Evolutionary conservation across 1,140 invertebrate species (phyloP).

Genomic region (Helicorthomorpha holstii): DNA sequence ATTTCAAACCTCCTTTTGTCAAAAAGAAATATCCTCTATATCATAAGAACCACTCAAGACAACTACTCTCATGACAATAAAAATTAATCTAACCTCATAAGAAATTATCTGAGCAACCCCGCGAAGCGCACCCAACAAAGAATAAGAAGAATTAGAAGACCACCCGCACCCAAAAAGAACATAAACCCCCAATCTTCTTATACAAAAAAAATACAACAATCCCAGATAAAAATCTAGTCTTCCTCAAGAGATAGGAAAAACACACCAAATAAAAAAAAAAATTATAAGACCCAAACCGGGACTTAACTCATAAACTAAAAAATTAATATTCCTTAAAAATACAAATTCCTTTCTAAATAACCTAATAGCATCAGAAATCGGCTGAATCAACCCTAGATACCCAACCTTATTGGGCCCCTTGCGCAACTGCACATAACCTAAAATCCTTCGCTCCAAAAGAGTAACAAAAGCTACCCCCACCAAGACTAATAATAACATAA

Average conservation of each 20-base stretch:
- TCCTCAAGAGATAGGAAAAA: background rate
- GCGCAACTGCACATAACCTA: background rate
- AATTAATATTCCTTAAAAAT: background rate
- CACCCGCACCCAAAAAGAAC: conserved; percentile 24
- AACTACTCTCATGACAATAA: background rate
- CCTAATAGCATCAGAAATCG: background rate
- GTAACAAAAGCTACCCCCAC: background rate
- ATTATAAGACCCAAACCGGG: background rate
- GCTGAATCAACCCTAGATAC: background rate
- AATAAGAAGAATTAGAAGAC: conserved; percentile 46
- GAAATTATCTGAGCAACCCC: conserved; percentile 45
- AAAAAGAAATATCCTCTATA: conserved; percentile 18
- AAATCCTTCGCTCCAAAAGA: background rate
- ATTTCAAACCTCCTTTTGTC: background rate
- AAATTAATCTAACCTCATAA: conserved; percentile 40
- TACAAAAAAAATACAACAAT: background rate
- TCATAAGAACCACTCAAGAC: background rate
- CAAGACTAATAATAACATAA: background rate
- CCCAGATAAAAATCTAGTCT: background rate
- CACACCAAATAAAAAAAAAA: background rate
- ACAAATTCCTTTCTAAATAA: background rate
- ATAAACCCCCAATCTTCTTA: background rate
- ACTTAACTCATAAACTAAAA: background rate
- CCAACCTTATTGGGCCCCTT: background rate
- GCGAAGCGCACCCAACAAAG: conserved; percentile 40